phyloP scores from a whole-genome alignment of 2,888 invertebrate genomes.

The Loripinus fragilis region DNA sequence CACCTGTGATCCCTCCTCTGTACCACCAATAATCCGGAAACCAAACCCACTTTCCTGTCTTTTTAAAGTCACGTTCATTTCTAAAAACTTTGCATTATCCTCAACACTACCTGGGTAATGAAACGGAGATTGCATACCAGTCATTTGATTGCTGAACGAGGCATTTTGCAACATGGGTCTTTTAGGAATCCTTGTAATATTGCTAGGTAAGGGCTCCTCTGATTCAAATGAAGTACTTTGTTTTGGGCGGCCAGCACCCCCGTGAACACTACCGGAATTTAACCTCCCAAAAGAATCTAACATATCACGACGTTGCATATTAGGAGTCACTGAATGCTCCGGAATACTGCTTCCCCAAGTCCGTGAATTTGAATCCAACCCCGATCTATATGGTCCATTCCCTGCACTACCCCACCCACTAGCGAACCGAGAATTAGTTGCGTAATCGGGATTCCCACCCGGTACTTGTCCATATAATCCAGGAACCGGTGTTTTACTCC shows the following conservation, averaged over 20 bases:
- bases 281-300: slow-evolving; percentile 57
- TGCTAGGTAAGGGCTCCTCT: slow-evolving; percentile 85
- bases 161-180: slow-evolving; percentile 66
- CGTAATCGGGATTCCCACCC: slow-evolving; percentile 63
- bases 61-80: slow-evolving; percentile 91
- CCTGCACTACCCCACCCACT: slow-evolving; percentile 51
- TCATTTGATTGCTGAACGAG: slow-evolving; percentile 55
- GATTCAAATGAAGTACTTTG: slow-evolving; percentile 87
- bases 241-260: slow-evolving; percentile 72
- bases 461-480: slow-evolving; percentile 62
- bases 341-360: slow-evolving; percentile 64
- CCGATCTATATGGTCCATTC: slow-evolving; percentile 56
- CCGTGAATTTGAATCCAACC: slow-evolving; percentile 55
- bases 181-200: slow-evolving; percentile 75
- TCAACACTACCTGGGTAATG: slow-evolving; percentile 67
- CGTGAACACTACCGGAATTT: slow-evolving; percentile 62
- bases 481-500: slow-evolving; percentile 81
- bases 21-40: slow-evolving; percentile 98
- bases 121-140: slow-evolving; percentile 63
- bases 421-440: slow-evolving; percentile 53
- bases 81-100: slow-evolving; percentile 82
- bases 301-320: slow-evolving; percentile 59
- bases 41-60: slow-evolving; percentile 98
- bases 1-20: slow-evolving; percentile 97
- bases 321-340: slow-evolving; percentile 58